Evolutionary conservation across 2,113 vertebrate genomes (phyloP).

Genomic region (Oenanthe oenanthe): DNA sequence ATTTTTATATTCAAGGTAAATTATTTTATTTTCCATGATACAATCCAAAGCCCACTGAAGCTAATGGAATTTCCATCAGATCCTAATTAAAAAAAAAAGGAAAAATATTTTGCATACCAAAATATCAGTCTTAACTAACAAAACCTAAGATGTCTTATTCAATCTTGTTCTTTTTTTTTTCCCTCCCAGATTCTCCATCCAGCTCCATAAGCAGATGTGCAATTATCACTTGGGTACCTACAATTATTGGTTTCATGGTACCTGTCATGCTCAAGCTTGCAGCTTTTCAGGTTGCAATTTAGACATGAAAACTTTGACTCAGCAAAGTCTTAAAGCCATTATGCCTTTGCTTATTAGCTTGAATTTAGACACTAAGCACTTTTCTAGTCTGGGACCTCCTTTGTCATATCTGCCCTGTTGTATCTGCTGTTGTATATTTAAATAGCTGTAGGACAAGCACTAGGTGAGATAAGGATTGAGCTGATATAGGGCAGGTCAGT

Average conservation of each 20-base stretch:
- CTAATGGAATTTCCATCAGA: background rate
- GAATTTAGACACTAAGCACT: background rate
- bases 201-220: background rate
- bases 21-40: fast-evolving
- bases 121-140: background rate
- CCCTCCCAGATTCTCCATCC: background rate
- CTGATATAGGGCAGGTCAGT: background rate
- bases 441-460: background rate
- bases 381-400: background rate
- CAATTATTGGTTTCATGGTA: background rate
- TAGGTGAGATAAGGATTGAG: background rate
- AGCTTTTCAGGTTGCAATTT: background rate
- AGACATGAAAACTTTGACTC: background rate
- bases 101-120: background rate
- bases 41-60: background rate
- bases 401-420: background rate
- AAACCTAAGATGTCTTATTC: background rate
- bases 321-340: background rate
- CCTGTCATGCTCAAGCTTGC: background rate
- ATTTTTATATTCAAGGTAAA: background rate
- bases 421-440: background rate
- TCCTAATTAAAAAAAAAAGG: background rate
- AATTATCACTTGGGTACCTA: background rate
- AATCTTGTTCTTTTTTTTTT: background rate
- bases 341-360: background rate